These are phyloP conservation scores for Lymantria dispar DNA, from an alignment of 2,888 invertebrate genomes.

Conservation along the genomic window DNA sequence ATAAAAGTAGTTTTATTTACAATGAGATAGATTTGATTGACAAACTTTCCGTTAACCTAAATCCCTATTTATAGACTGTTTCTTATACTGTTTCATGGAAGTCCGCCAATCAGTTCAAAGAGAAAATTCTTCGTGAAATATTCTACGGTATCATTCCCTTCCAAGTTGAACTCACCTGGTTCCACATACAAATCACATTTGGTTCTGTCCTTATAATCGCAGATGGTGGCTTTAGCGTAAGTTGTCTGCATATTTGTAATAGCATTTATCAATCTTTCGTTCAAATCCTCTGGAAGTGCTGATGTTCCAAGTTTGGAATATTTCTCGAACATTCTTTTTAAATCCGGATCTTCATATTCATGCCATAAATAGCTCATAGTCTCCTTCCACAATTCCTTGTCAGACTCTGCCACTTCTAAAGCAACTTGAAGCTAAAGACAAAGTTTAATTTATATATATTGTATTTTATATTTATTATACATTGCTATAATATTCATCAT, in stretches of 20 bases:
- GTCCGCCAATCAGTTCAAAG: not conserved
- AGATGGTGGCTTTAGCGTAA: slow-evolving; percentile 90
- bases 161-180: slow-evolving; percentile 78
- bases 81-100: not conserved
- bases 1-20: too few relatives aligned
- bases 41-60: too few relatives aligned
- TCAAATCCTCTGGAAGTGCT: slow-evolving; percentile 87
- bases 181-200: slow-evolving; percentile 89
- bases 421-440: slow-evolving; percentile 54
- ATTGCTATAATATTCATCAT: too few relatives aligned
- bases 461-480: too few relatives aligned
- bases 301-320: slow-evolving; percentile 87
- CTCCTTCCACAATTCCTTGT: slow-evolving; percentile 85
- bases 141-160: not conserved
- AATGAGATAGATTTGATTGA: too few relatives aligned
- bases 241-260: slow-evolving; percentile 88
- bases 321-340: slow-evolving; percentile 88
- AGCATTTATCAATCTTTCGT: slow-evolving; percentile 82
- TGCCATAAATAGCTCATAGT: slow-evolving; percentile 88
- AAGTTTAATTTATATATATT: too few relatives aligned
- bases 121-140: not conserved
- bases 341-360: slow-evolving; percentile 84
- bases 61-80: too few relatives aligned
- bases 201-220: slow-evolving; percentile 83
- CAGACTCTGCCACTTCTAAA: slow-evolving; percentile 73